A percentile compares a stretch with the other conserved stretches of the same genome.
Conservation (phyloP, 64 coral and sea anemone genomes). For the Actinia tenebrosa region DNA sequence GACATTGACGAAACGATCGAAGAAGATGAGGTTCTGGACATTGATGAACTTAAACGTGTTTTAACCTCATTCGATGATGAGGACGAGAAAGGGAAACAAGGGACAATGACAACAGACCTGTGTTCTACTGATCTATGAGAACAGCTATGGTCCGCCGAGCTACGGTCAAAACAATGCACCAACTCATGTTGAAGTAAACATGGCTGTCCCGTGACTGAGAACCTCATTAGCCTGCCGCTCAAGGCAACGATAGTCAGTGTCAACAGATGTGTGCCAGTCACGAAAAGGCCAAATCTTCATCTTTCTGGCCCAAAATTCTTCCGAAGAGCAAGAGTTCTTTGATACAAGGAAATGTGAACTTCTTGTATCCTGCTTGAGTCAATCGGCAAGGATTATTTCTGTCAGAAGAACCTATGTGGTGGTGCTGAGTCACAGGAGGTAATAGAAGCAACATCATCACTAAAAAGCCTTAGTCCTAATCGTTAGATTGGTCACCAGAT, state of each 20-base stretch:
- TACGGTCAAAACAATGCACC: neutral
- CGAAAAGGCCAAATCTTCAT: neutral
- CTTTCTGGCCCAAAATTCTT: neutral
- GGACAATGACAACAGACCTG: slow-evolving; percentile 1
- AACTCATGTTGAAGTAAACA: neutral
- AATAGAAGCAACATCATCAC: neutral
- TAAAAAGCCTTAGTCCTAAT: neutral
- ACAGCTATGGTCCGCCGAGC: no score
- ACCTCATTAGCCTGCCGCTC: neutral
- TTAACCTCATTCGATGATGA: neutral
- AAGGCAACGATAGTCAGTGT: neutral
- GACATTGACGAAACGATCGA: slow-evolving; percentile 25
- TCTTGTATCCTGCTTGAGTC: no score
- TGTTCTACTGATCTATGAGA: slow-evolving; percentile 27
- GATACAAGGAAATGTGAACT: neutral
- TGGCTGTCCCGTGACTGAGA: slow-evolving; percentile 8
- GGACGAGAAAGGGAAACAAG: neutral
- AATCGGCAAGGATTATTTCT: neutral
- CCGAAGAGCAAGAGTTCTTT: neutral
- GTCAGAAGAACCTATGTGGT: neutral
- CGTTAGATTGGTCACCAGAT: neutral
- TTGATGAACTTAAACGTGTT: slow-evolving; percentile 21
- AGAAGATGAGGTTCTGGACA: slow-evolving; percentile 15
- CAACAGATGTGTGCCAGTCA: neutral
- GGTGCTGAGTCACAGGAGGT: neutral